Percentiles rank a stretch among this genome's conserved stretches.
Evolutionary conservation across 1,140 invertebrate species (phyloP).

Genomic region (Cyphomyrmex costatus): DNA sequence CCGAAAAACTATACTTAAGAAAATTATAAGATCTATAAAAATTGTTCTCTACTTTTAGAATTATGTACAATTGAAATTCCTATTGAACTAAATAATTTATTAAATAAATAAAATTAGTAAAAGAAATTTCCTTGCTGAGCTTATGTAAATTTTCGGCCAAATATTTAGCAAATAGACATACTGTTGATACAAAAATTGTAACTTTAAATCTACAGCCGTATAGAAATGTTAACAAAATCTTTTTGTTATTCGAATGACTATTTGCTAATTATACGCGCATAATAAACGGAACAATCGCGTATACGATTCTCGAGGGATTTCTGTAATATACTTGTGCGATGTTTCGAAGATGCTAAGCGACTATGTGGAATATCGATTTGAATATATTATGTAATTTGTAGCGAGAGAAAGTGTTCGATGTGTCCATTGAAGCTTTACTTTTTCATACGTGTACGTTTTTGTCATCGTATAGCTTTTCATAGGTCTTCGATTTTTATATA

Average conservation of each 20-base stretch:
- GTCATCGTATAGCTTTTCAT: not conserved
- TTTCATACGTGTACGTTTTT: conserved; percentile 33
- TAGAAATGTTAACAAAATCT: not conserved
- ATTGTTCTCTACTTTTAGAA: conserved; percentile 12
- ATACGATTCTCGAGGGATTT: not conserved
- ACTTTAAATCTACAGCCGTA: not conserved
- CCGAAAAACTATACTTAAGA: not conserved
- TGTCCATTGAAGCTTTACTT: conserved; percentile 61
- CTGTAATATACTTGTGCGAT: conserved; percentile 16
- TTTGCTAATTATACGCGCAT: conserved; percentile 1
- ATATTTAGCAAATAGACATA: conserved; percentile 1
- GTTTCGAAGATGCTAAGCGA: conserved; percentile 15
- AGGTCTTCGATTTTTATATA: conserved; percentile 37
- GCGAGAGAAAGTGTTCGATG: conserved; percentile 30
- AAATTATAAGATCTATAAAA: not conserved
- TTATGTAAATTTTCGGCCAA: not conserved
- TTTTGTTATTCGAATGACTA: not conserved
- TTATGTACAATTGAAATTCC: not conserved
- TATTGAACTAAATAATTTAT: conserved; percentile 13
- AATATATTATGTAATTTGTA: conserved; percentile 21
- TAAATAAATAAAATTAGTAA: conserved; percentile 10
- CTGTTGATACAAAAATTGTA: not conserved
- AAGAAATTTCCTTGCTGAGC: not conserved
- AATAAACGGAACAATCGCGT: not conserved
- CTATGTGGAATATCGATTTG: conserved; percentile 32